Base-by-base conservation (phyloP, 2,113 vertebrate species). In the Tapirus terrestris region DNA sequence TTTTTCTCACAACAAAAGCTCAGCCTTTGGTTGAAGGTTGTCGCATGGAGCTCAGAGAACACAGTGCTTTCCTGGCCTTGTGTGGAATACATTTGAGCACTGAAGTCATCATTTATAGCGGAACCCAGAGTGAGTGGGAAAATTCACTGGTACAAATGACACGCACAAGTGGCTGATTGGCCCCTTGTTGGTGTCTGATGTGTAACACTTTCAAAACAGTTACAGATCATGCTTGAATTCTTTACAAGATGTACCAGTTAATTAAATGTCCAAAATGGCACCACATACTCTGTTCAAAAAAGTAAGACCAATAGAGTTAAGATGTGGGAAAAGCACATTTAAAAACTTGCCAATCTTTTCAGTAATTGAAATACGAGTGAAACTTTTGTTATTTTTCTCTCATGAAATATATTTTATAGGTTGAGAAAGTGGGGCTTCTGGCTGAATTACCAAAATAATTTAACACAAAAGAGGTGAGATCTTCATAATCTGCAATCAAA, bases 1-100 rank as follows among this genome's bases (percentile, higher is more conserved):
- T 97, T 98, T 96, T 98, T 97, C 92, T 98, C 98, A 98, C 93
- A 98, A 98, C 91, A 97, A 94, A 98, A 98, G 91, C 77, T 94
- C 88, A 91, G 97, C 81, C 96, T 98, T 98, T 98, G 98, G 97
- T 61, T 83, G 94, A 98, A 98, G 97, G 92, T 97, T 98, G 98
- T 98, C 86, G 96, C 97, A 92, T 93, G 84, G 96, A 96, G 90
- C 88, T 98, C 77, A 73, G 94, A 96, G 94, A 97, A 88, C 72
- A 94, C 89, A 95, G n/a, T 39, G 36, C 96, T 98, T 98, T 98
- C 75, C 94, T 98, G 95, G 36, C 33, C 56, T 77, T 91, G 79
- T 11, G 4, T 2, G 43, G 92, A 97, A 91, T 72, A 95, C 67
- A 95, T 61, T 95, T 72, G 95, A 97, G 51, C 29, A 11, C 39